These are phyloP conservation scores for Phyllostomus hastatus DNA, from an alignment of 2,113 vertebrate genomes.

Conservation along the genomic window DNA sequence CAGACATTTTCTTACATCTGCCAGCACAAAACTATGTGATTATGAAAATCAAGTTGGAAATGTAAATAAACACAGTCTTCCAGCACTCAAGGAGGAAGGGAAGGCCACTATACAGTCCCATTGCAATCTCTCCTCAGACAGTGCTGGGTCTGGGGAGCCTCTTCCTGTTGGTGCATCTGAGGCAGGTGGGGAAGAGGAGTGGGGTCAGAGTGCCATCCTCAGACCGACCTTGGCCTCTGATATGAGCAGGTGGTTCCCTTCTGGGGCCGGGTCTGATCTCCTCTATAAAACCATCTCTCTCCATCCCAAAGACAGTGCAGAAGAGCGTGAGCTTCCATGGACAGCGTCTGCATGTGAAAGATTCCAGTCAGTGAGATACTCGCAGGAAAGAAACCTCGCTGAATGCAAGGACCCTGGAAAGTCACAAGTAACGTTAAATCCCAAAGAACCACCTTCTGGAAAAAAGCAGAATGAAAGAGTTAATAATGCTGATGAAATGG, in stretches of 20 bases:
- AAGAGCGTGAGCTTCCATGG: constrained; percentile 12
- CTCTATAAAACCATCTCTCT: constrained; percentile 30
- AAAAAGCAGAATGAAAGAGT: constrained; percentile 48
- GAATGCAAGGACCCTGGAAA: constrained; percentile 16
- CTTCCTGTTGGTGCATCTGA: constrained; percentile 60
- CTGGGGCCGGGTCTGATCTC: neutral
- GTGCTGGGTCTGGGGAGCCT: constrained; percentile 43
- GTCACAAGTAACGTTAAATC: constrained; percentile 32
- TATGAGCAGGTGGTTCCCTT: constrained; percentile 35
- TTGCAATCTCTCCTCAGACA: neutral
- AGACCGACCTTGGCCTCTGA: neutral
- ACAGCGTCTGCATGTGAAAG: neutral
- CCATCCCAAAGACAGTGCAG: constrained; percentile 27
- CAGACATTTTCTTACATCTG: constrained; percentile 53
- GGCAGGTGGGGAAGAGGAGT: constrained; percentile 7
- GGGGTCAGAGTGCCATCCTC: neutral
- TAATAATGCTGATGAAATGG: constrained; percentile 63
- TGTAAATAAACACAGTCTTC: constrained; percentile 32
- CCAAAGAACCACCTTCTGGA: neutral
- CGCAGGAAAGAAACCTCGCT: constrained; percentile 40
- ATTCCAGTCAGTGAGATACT: constrained; percentile 23
- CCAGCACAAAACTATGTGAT: constrained; percentile 55
- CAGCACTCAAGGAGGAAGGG: neutral
- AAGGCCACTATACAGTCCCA: neutral
- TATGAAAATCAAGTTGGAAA: constrained; percentile 56